phyloP scores from a whole-genome alignment of 2,797 vertebrate species.

The Anableps anableps region DNA sequence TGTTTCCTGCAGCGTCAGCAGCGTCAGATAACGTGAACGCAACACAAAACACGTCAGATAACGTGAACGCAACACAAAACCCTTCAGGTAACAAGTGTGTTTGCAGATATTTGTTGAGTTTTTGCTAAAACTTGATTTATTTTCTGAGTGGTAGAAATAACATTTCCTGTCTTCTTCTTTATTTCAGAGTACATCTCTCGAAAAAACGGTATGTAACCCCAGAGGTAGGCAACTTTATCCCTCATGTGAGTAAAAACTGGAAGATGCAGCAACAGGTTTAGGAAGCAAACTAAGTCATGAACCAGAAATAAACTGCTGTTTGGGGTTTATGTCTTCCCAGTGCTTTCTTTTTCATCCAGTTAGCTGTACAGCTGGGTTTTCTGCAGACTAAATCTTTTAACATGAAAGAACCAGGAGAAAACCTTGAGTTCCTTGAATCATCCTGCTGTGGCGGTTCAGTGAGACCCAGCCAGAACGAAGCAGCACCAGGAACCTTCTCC shows the following conservation, averaged over 20 bases:
- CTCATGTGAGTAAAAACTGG: not conserved
- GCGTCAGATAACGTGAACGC: accelerated
- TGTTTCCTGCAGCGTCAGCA: not conserved
- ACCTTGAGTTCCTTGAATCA: not conserved
- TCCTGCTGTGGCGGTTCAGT: too few species aligned
- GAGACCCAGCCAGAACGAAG: too few species aligned
- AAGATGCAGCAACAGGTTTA: not conserved
- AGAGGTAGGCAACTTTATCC: not conserved
- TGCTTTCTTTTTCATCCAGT: not conserved
- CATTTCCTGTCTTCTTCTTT: not conserved
- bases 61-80: accelerated
- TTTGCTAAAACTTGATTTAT: not conserved
- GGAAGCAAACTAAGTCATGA: not conserved
- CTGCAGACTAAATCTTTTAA: not conserved
- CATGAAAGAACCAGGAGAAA: not conserved
- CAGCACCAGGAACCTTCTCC: too few species aligned
- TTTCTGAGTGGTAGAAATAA: not conserved
- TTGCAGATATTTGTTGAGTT: not conserved
- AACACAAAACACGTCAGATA: not conserved
- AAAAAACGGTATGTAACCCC: constrained; percentile 42
- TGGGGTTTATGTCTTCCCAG: too few species aligned
- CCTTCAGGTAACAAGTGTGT: constrained; percentile 9
- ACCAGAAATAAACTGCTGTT: not conserved
- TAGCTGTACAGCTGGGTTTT: not conserved
- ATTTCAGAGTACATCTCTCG: constrained; percentile 57